Evolutionary conservation across 2,113 vertebrate species (phyloP).

Genomic region (Paramisgurnus dabryanus): DNA sequence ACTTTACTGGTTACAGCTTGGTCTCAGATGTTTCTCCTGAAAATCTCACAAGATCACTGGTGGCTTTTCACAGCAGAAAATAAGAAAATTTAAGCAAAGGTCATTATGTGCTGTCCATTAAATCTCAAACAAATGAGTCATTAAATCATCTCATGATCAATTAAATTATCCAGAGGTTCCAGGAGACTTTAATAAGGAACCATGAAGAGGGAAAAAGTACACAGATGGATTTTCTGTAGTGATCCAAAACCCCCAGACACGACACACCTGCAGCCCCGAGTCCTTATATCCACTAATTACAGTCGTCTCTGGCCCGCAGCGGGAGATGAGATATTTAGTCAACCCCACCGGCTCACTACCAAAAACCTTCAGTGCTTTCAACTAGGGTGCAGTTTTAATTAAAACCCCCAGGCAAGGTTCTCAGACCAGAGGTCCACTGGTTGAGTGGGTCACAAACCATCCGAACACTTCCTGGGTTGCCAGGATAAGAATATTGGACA

Average conservation of each 20-base stretch:
- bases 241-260: slow-evolving; percentile 17
- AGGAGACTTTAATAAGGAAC: slow-evolving; percentile 13
- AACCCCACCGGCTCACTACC: slow-evolving; percentile 18
- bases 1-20: too few relatives aligned
- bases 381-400: slow-evolving; percentile 48
- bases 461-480: slow-evolving; percentile 39
- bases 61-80: too few relatives aligned
- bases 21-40: too few relatives aligned
- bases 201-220: background rate
- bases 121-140: background rate
- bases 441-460: slow-evolving; percentile 27
- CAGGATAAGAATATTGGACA: slow-evolving; percentile 13
- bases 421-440: slow-evolving; percentile 18
- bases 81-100: too few relatives aligned
- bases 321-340: slow-evolving; percentile 47
- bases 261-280: slow-evolving; percentile 28
- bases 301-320: slow-evolving; percentile 12
- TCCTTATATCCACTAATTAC: slow-evolving; percentile 29
- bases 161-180: background rate
- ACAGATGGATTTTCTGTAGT: background rate
- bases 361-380: slow-evolving; percentile 30
- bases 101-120: background rate
- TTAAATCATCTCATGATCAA: background rate
- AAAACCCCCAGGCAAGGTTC: slow-evolving; percentile 37
- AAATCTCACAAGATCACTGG: too few relatives aligned